Base-by-base conservation (phyloP, 2,113 vertebrate species). In the Suncus etruscus region DNA sequence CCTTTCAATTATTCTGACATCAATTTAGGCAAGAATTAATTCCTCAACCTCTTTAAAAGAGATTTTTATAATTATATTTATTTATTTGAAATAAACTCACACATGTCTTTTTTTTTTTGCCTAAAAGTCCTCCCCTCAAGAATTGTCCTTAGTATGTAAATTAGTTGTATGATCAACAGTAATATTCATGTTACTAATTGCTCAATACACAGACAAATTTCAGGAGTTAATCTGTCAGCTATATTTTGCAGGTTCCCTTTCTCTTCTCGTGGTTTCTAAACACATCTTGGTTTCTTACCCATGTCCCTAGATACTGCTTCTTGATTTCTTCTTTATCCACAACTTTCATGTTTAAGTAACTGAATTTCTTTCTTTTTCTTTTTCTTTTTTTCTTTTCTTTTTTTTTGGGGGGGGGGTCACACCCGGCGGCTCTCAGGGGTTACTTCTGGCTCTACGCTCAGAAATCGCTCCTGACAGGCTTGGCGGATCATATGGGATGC, bases 361-460 rank as follows among this genome's bases (percentile, higher is more conserved):
- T 39, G n/a, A 69, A 69, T 70, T 80, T 47, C 69, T 14, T 85
- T 69, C 5, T 75, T 85, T 84, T 78, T 20, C 63, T 93, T 65
- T n/a, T 81, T 74, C 5, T 91, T 70, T 25, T 18, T 31, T n/a
- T n/a, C n/a, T 84, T 61, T 18, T 14, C 24, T 76, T 77, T 25
- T 11, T 85, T 85, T n/a, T 39, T 39, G 39, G 39, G 39, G 39
- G 39, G 39, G 39, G 39, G 39, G 39, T 39, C 39, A 39, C 39
- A 39, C 39, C 39, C 3, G 39, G 39, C 5, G 5, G 5, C 39
- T 3, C 39, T 3, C 39, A 39, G 39, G 39, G 39, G 39, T 39
- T 39, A 39, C 39, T 39, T 5, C 39, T 39, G 39, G 39, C 39
- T 39, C 39, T 39, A 39, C 3, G 39, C 39, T 39, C 39, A 39